phyloP scores from a whole-genome alignment of 1,140 invertebrate genomes.

The Drosophila ogumai region DNA sequence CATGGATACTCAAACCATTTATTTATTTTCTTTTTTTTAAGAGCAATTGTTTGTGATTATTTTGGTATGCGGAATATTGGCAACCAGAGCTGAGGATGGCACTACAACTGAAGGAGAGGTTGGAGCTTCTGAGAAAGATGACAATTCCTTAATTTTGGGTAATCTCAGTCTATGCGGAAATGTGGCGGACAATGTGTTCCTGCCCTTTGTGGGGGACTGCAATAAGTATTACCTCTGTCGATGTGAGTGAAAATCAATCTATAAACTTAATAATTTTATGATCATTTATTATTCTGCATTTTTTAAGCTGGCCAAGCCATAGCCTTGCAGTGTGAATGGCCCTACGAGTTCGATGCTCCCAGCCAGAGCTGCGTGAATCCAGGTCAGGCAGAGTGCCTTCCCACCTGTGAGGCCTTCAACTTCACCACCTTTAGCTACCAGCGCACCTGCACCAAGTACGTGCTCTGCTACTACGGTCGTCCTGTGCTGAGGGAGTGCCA shows the following conservation, averaged over 20 bases:
- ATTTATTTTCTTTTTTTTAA: background rate
- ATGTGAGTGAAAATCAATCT: conserved; percentile 24
- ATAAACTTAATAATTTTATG: no score
- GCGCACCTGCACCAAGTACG: conserved; percentile 78
- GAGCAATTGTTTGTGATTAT: background rate
- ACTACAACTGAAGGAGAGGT: background rate
- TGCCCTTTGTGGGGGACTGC: conserved; percentile 67
- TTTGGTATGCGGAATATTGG: conserved; percentile 6
- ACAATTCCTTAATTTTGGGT: conserved; percentile 33
- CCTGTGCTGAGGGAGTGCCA: conserved; percentile 68
- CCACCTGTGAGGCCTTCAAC: conserved; percentile 19
- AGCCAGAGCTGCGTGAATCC: conserved; percentile 53
- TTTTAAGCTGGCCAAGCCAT: conserved; percentile 48
- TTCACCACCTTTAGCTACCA: conserved; percentile 65
- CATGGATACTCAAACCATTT: background rate
- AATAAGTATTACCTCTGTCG: conserved; percentile 64
- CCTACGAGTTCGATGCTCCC: conserved; percentile 50
- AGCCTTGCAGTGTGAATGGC: conserved; percentile 38
- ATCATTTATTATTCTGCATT: no score
- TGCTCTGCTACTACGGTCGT: conserved; percentile 66
- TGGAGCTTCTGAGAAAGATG: background rate
- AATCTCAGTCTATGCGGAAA: conserved; percentile 53
- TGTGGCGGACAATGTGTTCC: conserved; percentile 57
- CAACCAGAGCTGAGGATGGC: background rate
- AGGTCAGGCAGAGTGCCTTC: conserved; percentile 25